Evolutionary conservation across 1,140 invertebrate species (phyloP), one percentile per base, ranked within the genome.

Genomic region (Drosophila bocqueti): DNA sequence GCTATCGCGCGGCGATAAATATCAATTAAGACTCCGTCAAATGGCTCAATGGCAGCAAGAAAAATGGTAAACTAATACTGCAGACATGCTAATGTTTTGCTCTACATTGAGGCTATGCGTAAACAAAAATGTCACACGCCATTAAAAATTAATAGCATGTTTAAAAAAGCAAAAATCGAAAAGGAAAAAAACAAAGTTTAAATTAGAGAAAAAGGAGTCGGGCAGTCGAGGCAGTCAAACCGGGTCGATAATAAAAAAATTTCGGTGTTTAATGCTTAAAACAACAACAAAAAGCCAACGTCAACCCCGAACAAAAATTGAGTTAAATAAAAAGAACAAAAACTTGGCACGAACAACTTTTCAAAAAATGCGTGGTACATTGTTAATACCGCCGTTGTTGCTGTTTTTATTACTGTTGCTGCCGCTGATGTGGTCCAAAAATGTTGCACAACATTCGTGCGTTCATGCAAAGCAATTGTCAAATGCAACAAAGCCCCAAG

Each of bases 101-200:
- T 84, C 81, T 77, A 84, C 81, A 84, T 84, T 84, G 66, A 62
- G 61, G 59, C 71, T 42, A 67, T 83, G 81, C 81, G 81, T 79
- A 76, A 83, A 80, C 76, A 84, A 84, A 84, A 84, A 84, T 84
- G 81, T 84, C 81, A 81, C 81, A 84, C 77, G 67, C 65, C 81
- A 84, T 84, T 84, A 84, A 84, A 84, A 84, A 81, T 76, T 80
- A 84, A 84, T 84, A 80, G 81, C 81, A 73, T 84, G 81, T 84
- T 84, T 81, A 60, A 62, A 69, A 71, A 76, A 76, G 62, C 43
- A 59, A 46, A 38, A 57, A 47, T 40, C 42, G 45, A 43, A 61
- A 18, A 26, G 64, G 63, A 55, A 57, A 67, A 78, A 80, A 42
- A 75, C 60, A 54, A 36, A 84, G 52, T 77, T 57, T 71, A 67